A percentile compares a stretch with the other conserved stretches of the same genome.
Evolutionary conservation across 2,113 vertebrate genomes (phyloP).

Genomic region (Erinaceus europaeus): DNA sequence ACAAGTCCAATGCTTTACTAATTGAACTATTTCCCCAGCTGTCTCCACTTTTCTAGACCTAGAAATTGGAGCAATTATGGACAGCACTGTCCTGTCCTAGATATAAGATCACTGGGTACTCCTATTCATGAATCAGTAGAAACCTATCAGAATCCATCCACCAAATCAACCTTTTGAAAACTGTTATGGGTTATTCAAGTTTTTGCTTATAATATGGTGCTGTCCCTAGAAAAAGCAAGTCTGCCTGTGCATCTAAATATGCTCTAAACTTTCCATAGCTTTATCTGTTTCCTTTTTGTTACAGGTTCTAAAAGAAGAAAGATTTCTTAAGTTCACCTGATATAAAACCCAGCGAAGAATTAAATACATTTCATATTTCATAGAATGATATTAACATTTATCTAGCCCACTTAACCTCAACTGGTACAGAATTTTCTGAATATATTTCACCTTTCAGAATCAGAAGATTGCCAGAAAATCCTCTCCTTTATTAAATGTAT

Average conservation of each 20-base stretch:
- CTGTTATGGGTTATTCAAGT: neutral
- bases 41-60: neutral
- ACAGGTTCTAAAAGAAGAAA: neutral
- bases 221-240: neutral
- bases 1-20: no score
- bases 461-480: slow-evolving; percentile 14
- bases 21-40: no score
- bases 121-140: neutral
- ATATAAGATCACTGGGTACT: neutral
- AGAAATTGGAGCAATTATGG: neutral
- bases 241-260: neutral
- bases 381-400: slow-evolving; percentile 30
- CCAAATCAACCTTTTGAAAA: neutral
- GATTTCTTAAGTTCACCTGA: slow-evolving; percentile 17
- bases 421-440: slow-evolving; percentile 6
- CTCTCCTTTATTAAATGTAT: slow-evolving; percentile 38
- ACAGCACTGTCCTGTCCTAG: neutral
- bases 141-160: neutral
- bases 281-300: slow-evolving; percentile 26
- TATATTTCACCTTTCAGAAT: slow-evolving; percentile 23
- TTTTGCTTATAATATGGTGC: neutral
- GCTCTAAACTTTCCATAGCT: slow-evolving; percentile 1
- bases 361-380: slow-evolving; percentile 47
- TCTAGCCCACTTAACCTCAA: slow-evolving; percentile 32
- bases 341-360: slow-evolving; percentile 19